Evolutionary conservation across 1,140 invertebrate species (phyloP), one percentile per base, ranked within the genome.

Genomic region (Coptotermes formosanus): DNA sequence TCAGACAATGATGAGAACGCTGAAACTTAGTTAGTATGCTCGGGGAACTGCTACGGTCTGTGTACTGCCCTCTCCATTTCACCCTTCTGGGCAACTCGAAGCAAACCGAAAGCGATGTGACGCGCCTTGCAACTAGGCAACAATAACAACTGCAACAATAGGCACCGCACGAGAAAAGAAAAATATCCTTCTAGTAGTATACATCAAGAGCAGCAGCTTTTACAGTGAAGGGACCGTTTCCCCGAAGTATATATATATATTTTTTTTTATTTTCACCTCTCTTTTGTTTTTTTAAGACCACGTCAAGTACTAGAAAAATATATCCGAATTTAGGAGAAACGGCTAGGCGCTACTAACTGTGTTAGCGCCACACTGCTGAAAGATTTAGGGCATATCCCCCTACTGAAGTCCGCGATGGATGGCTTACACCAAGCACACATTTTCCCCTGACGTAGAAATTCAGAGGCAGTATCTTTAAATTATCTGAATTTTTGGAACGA

Each of bases 91-190:
- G 25, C 25, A 75, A n/a, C 64, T n/a, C 64, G n/a, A 75, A 75
- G 25, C 64, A n/a, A 30, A 30, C 14, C n/a, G 64, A 75, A 75
- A n/a, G 64, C 64, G 25, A 30, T 75, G 64, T 75, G 64, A 75
- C 64, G n/a, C n/a, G 64, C 64, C 64, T 75, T 75, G 64, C 64
- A 75, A 75, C 64, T 75, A 75, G 64, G 64, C 64, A 75, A 75
- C 64, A 75, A 75, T 75, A 75, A 75, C n/a, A 75, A 64, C 59
- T 64, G n/a, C 64, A 75, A 75, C 64, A 75, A 75, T 75, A 30
- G 64, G n/a, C 11, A 25, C 64, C 19, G 19, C 19, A 3, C 64
- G 25, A 75, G 25, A 30, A 75, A 75, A 25, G 64, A 75, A 75
- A 64, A 64, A 64, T 19, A 64, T 64, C 64, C 64, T n/a, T 30